Base-by-base conservation (phyloP, 2,797 vertebrate genomes). In the Acanthiza pusilla region DNA sequence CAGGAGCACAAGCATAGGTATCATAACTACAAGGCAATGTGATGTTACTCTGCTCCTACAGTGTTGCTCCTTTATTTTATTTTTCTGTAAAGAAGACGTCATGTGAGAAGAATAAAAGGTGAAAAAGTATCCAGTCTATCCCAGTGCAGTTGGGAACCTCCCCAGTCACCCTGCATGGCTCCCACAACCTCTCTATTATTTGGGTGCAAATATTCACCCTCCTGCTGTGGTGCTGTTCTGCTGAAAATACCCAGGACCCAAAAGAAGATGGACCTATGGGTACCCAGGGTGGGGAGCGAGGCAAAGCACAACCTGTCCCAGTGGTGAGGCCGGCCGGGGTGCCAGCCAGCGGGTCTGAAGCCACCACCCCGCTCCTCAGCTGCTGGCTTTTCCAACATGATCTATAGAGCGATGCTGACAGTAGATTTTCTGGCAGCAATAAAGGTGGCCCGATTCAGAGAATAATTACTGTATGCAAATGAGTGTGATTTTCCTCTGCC, bases 381-480 rank as follows among this genome's bases (percentile, higher is more conserved):
- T 97, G 96, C 87, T 75, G 93, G 97, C 88, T 96, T 97, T 97
- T 97, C 97, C 94, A 94, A 94, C 70, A 85, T 98, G 98, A 98
- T 98, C 97, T 98, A 98, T 98, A 94, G 96, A 97, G 96, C 88
- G 77, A 97, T 97, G 98, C 98, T 98, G 98, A 98, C 98, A 98
- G 98, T 98, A 98, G 98, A 98, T 98, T 98, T 98, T 98, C 98
- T 98, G 98, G 97, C 97, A 97, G 98, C 98, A 97, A 97, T 98
- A 98, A 98, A 98, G 98, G 98, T 98, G 98, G 98, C 97, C 98
- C 97, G 97, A 98, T 98, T 98, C 97, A 97, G 97, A 98, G 98
- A 98, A 98, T 98, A 98, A 98, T 98, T 98, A 98, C 98, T 96
- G 97, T 98, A 98, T 98, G 98, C 98, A 98, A 98, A 98, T 98